Evolutionary conservation across 2,888 invertebrate genomes (phyloP).

Genomic region (Heteromurus nitidus): DNA sequence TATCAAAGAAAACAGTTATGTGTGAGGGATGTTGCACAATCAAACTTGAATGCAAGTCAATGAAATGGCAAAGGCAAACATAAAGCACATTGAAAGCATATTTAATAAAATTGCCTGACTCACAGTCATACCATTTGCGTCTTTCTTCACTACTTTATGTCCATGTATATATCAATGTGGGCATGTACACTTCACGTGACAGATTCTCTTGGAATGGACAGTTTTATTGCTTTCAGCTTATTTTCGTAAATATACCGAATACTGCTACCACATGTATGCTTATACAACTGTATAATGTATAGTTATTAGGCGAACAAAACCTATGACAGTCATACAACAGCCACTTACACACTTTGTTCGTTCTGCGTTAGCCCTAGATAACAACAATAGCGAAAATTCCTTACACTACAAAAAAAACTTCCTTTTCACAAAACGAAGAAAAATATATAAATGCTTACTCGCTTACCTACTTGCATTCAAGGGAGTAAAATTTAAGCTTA

Average conservation of each 20-base stretch:
- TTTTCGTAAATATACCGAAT: no score
- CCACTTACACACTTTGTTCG: conserved; percentile 36
- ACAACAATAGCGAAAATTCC: conserved; percentile 1
- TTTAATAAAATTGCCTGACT: not conserved
- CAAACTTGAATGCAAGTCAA: conserved; percentile 45
- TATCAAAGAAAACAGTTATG: conserved; percentile 37
- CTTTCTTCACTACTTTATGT: not conserved
- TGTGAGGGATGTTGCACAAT: conserved; percentile 43
- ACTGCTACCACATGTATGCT: no score
- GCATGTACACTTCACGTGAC: conserved; percentile 16
- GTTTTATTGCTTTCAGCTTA: not conserved
- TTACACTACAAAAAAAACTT: not conserved
- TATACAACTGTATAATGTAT: conserved; percentile 5
- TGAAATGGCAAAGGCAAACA: conserved; percentile 53
- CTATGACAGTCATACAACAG: conserved; percentile 41
- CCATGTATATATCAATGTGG: no score
- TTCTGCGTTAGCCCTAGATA: conserved; percentile 36
- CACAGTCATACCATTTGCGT: not conserved
- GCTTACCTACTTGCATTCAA: not conserved
- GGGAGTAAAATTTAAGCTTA: not conserved
- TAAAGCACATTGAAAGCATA: conserved; percentile 8
- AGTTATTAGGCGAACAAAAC: conserved; percentile 40
- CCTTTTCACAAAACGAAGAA: no score
- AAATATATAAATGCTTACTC: not conserved
- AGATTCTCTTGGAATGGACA: conserved; percentile 18